phyloP scores from a whole-genome alignment of 2,113 vertebrate species.

The Neogale vison region DNA sequence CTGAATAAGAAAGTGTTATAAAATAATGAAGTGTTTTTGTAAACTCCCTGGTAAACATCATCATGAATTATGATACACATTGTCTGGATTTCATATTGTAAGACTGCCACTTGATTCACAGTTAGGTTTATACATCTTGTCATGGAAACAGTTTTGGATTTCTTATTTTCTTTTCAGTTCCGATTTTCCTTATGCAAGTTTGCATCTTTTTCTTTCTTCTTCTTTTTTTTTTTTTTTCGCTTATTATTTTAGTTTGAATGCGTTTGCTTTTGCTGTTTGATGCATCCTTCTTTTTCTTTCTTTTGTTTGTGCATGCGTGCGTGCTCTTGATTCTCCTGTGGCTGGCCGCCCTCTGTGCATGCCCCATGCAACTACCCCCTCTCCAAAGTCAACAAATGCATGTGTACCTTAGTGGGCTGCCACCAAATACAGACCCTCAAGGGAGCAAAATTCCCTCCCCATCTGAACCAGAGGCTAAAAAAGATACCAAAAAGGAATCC shows the following conservation, averaged over 20 bases:
- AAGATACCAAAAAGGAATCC: slow-evolving; percentile 95
- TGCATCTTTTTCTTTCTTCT: slow-evolving; percentile 81
- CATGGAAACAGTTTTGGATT: slow-evolving; percentile 85
- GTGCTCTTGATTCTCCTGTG: slow-evolving; percentile 80
- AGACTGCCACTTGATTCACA: slow-evolving; percentile 85
- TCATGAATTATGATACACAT: slow-evolving; percentile 84
- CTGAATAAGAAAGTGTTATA: slow-evolving; percentile 84
- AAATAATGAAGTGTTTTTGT: slow-evolving; percentile 87
- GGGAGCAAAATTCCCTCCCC: slow-evolving; percentile 86
- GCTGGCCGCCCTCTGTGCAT: slow-evolving; percentile 88
- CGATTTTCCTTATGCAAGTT: slow-evolving; percentile 85
- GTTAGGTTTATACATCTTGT: slow-evolving; percentile 87
- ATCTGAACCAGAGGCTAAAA: slow-evolving; percentile 89
- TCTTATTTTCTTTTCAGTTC: slow-evolving; percentile 86
- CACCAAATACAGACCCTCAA: slow-evolving; percentile 86
- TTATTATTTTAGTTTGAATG: slow-evolving; percentile 85
- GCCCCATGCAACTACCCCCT: slow-evolving; percentile 88
- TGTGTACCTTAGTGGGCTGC: slow-evolving; percentile 90
- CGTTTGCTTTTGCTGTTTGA: slow-evolving; percentile 87
- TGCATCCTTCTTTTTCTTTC: slow-evolving; percentile 87
- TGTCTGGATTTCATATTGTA: slow-evolving; percentile 86
- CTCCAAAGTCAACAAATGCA: slow-evolving; percentile 90
- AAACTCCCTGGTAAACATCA: slow-evolving; percentile 86
- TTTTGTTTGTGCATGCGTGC: slow-evolving; percentile 78
- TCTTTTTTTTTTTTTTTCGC: slow-evolving; percentile 81